These are phyloP conservation scores for Tetranychus piercei DNA, from an alignment of 2,888 invertebrate species.

Conservation along the genomic window DNA sequence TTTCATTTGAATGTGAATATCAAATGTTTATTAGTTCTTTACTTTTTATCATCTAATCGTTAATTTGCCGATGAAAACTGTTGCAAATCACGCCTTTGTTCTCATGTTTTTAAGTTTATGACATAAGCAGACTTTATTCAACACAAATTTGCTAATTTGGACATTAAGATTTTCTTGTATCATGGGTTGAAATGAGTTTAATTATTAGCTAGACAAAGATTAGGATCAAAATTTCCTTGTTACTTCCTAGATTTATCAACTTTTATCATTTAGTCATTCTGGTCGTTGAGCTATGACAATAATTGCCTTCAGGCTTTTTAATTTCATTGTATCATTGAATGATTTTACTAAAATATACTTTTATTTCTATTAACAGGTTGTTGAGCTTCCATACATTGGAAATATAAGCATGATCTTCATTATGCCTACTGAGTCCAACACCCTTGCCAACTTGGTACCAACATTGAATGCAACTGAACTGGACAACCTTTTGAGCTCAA, in stretches of 20 bases:
- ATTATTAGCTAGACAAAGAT: neutral
- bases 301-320: neutral
- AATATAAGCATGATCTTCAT: constrained; percentile 11
- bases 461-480: neutral
- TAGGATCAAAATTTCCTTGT: neutral
- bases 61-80: too few species aligned
- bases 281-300: neutral
- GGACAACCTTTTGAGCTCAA: neutral
- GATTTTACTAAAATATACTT: neutral
- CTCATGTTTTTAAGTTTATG: too few species aligned
- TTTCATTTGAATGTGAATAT: too few species aligned
- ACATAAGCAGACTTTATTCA: too few species aligned
- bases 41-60: too few species aligned
- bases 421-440: constrained; percentile 3
- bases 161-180: too few species aligned
- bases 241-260: neutral
- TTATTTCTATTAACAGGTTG: neutral
- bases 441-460: neutral
- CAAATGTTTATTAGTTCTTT: too few species aligned
- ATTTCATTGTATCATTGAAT: neutral
- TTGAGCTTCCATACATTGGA: constrained; percentile 11
- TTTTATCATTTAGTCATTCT: too few species aligned
- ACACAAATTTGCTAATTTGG: too few species aligned
- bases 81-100: too few species aligned
- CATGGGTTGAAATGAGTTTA: too few species aligned